Conservation (phyloP, 1,140 invertebrate genomes). For the Megalopta genalis region DNA sequence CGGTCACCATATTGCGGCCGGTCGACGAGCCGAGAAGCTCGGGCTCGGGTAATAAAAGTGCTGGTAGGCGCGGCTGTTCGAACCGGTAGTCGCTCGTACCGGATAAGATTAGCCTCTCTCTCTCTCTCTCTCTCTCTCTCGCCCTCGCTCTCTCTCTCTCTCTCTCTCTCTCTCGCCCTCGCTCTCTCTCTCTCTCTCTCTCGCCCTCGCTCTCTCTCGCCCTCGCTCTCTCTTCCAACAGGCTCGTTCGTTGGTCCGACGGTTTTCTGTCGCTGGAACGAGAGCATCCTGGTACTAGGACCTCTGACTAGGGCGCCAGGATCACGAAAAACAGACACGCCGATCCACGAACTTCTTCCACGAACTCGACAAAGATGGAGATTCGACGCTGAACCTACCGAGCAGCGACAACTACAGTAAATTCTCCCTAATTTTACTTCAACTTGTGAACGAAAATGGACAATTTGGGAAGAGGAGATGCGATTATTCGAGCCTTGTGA, state of each 20-base stretch:
- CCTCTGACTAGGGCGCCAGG: not conserved
- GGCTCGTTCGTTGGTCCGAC: constrained; percentile 56
- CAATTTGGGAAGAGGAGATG: too few relatives aligned
- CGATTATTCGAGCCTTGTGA: too few relatives aligned
- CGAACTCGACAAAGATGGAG: too few relatives aligned
- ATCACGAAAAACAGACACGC: not conserved
- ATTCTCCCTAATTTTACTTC: too few relatives aligned
- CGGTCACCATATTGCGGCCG: constrained; percentile 57
- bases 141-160: too few relatives aligned
- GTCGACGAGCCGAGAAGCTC: constrained; percentile 46
- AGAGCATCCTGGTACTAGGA: not conserved
- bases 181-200: constrained; percentile 10
- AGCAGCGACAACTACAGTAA: too few relatives aligned
- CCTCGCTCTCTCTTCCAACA: constrained; percentile 27
- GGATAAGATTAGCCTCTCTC: constrained; percentile 64
- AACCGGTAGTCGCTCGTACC: constrained; percentile 52
- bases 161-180: constrained; percentile 20
- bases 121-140: too few relatives aligned
- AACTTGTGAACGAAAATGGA: too few relatives aligned
- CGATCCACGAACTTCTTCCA: too few relatives aligned
- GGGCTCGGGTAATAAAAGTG: constrained; percentile 53
- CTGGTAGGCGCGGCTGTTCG: constrained; percentile 51
- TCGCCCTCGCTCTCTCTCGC: too few relatives aligned
- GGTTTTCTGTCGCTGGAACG: constrained; percentile 54
- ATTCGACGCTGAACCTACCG: too few relatives aligned